These are phyloP conservation scores for Manis pentadactyla DNA, from an alignment of 2,797 vertebrate genomes.

Conservation along the genomic window DNA sequence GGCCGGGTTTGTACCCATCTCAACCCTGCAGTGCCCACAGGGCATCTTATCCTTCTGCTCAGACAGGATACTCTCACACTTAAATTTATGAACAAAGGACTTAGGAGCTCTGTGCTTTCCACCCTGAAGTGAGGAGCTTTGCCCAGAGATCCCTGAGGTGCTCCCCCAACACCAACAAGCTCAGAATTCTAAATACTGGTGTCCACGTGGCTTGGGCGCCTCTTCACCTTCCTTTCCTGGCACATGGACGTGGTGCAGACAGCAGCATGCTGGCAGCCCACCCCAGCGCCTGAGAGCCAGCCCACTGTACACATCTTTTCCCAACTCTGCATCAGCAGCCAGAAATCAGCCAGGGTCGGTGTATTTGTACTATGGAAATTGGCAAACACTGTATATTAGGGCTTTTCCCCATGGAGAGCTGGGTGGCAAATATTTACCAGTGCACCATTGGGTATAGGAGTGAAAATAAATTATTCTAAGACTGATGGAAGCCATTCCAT, in stretches of 20 bases:
- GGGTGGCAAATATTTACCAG: not conserved
- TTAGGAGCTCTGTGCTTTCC: not conserved
- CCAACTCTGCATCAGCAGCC: rapidly evolving
- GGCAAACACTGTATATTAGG: not conserved
- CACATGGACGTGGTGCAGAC: rapidly evolving
- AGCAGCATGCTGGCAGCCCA: rapidly evolving
- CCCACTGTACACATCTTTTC: rapidly evolving
- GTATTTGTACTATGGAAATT: rapidly evolving
- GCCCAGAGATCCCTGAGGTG: rapidly evolving
- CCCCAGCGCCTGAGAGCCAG: not conserved
- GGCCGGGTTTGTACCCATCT: not conserved
- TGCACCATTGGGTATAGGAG: not conserved
- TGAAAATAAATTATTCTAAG: not conserved
- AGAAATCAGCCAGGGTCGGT: not conserved
- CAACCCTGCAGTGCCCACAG: not conserved
- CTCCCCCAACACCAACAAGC: rapidly evolving
- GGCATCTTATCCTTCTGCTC: not conserved
- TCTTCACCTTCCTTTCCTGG: not conserved
- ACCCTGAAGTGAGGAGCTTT: not conserved
- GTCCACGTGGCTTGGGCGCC: rapidly evolving
- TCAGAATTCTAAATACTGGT: not conserved
- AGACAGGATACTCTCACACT: rapidly evolving
- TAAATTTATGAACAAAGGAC: not conserved
- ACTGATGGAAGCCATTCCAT: not conserved
- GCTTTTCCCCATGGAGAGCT: not conserved